phyloP scores from a whole-genome alignment of 1,140 invertebrate genomes.

The Pseudobourletiella spinata region DNA sequence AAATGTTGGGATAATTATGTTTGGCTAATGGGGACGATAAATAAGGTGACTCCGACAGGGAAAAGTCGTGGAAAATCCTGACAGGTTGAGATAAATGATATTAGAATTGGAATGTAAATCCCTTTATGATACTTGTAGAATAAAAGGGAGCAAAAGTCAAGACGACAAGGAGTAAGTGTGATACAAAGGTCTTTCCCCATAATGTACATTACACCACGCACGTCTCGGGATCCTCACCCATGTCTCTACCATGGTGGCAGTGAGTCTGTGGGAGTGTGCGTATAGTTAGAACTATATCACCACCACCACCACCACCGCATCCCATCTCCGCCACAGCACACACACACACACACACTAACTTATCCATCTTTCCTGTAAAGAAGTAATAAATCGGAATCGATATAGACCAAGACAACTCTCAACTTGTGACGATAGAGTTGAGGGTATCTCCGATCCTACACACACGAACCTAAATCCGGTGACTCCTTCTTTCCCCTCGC shows the following conservation, averaged over 20 bases:
- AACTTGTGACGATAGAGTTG: constrained; percentile 6
- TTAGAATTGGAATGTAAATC: not conserved
- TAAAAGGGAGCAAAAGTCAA: no score
- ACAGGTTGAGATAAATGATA: no score
- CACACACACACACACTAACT: no score
- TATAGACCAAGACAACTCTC: constrained; percentile 9
- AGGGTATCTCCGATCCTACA: not conserved
- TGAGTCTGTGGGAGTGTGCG: not conserved
- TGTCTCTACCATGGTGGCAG: not conserved
- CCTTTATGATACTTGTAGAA: not conserved
- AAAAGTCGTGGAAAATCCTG: not conserved
- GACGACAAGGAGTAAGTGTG: no score
- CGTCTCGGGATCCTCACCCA: not conserved
- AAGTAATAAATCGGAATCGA: constrained; percentile 10
- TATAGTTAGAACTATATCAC: not conserved
- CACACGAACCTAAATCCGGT: no score
- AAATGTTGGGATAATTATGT: not conserved
- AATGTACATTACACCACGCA: no score
- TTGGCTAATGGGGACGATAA: not conserved
- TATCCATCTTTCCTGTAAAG: not conserved
- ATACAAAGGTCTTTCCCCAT: no score
- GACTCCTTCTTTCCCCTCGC: no score
- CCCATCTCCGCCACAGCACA: no score
- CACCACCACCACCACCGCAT: no score
- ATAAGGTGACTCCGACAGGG: not conserved